Conservation (phyloP, 2,113 vertebrate species). For the Cyanoderma ruficeps region DNA sequence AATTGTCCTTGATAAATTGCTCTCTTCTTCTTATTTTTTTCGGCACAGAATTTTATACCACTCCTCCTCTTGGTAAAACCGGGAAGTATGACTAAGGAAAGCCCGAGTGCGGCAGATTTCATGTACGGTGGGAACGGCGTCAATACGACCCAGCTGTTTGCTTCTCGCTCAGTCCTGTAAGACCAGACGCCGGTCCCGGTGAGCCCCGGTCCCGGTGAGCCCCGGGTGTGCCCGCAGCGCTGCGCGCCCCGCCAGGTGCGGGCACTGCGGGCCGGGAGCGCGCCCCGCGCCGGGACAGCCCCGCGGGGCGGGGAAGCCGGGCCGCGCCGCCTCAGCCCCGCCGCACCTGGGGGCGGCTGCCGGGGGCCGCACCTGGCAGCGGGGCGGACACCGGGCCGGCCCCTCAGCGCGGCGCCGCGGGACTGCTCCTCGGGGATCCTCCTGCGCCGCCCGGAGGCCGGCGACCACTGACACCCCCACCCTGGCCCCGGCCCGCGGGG, state of each 20-base stretch:
- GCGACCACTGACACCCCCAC: no score
- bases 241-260: background rate
- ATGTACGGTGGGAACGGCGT: background rate
- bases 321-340: no score
- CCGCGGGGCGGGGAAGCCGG: background rate
- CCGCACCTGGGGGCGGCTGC: no score
- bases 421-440: no score
- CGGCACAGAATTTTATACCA: background rate
- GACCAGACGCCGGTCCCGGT: background rate
- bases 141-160: accelerated
- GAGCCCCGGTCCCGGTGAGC: background rate
- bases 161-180: background rate
- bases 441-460: no score
- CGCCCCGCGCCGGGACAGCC: background rate
- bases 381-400: no score
- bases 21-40: background rate
- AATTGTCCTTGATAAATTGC: background rate
- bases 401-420: no score
- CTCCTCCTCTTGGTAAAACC: background rate
- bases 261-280: background rate
- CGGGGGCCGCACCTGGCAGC: no score
- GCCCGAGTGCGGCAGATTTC: background rate
- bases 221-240: background rate
- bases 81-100: background rate
- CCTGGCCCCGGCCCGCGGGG: no score